Percentiles rank a stretch among this genome's conserved stretches.
These are phyloP conservation scores for Cataglyphis cursor DNA, from an alignment of 2,888 invertebrate species.

Conservation along the genomic window DNA sequence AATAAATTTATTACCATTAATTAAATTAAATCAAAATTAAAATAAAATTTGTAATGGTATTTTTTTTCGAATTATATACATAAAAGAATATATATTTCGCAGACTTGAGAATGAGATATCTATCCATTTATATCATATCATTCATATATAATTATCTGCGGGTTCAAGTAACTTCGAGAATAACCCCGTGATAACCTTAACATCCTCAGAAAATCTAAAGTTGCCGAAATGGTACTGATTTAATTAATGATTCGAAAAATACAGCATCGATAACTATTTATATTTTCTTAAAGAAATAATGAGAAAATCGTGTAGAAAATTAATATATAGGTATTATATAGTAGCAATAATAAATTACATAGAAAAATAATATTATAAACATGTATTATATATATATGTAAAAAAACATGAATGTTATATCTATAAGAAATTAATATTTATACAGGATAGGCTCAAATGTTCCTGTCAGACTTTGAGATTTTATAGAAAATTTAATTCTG, in stretches of 20 bases:
- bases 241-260: conserved; percentile 26
- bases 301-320: background rate
- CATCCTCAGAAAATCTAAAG: conserved; percentile 32
- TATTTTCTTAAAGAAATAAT: background rate
- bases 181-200: conserved; percentile 47
- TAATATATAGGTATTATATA: background rate
- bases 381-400: too few relatives aligned
- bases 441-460: too few relatives aligned
- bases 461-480: too few relatives aligned
- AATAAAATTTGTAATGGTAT: background rate
- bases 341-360: background rate
- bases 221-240: background rate
- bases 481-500: too few relatives aligned
- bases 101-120: conserved; percentile 16
- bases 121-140: conserved; percentile 32
- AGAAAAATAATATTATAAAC: background rate
- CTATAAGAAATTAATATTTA: background rate
- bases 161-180: conserved; percentile 35
- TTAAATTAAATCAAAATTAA: conserved; percentile 8
- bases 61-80: background rate
- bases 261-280: background rate
- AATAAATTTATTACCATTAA: background rate
- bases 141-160: conserved; percentile 32
- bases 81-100: background rate
- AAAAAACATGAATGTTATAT: background rate